phyloP scores from a whole-genome alignment of 2,797 vertebrate genomes.

The Halcyon smyrnensis region DNA sequence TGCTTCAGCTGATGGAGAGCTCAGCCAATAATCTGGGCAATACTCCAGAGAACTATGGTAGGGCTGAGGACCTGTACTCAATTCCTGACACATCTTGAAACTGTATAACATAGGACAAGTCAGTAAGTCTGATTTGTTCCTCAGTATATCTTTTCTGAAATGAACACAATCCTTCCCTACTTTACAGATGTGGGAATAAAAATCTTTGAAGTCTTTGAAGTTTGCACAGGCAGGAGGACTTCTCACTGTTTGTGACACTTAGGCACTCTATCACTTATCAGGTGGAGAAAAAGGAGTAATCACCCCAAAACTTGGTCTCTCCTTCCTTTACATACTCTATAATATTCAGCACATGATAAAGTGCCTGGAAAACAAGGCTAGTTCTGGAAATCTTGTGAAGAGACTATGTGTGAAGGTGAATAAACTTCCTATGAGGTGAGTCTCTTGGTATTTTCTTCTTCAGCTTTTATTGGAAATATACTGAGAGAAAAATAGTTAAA shows the following conservation, averaged over 20 bases:
- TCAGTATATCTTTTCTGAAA: conserved; percentile 25
- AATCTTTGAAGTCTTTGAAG: not conserved
- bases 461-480: not conserved
- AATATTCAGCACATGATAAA: not conserved
- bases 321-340: not conserved
- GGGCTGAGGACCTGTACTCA: not conserved
- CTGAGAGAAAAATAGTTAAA: not conserved
- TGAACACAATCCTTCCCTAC: not conserved
- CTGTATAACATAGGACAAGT: not conserved
- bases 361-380: not conserved
- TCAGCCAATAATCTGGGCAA: conserved; percentile 8
- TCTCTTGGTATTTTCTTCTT: not conserved
- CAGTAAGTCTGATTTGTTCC: conserved; percentile 33
- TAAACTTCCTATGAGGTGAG: not conserved
- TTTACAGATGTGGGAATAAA: conserved; percentile 18
- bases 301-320: not conserved
- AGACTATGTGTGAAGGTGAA: not conserved
- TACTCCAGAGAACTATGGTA: conserved; percentile 4
- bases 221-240: not conserved
- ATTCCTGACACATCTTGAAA: conserved; percentile 35
- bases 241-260: not conserved
- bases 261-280: not conserved
- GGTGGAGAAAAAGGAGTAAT: not conserved
- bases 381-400: not conserved
- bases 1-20: not conserved